Evolutionary conservation across 2,888 invertebrate species (phyloP).

Genomic region (Bellardia pandia): DNA sequence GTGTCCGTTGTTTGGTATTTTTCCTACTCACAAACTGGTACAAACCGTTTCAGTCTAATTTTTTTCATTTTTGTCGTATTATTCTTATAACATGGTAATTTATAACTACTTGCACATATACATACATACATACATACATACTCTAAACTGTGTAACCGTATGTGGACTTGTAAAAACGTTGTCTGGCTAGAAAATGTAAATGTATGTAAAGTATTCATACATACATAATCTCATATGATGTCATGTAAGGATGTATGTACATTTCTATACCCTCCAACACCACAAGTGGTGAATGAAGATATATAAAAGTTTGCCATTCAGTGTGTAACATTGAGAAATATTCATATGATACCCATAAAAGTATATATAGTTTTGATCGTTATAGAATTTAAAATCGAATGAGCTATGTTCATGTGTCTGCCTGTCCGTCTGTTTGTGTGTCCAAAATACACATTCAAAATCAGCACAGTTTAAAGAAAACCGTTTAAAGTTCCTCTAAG

Average conservation of each 20-base stretch:
- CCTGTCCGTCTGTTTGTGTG: too few species aligned
- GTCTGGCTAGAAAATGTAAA: constrained; percentile 12
- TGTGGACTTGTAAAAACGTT: constrained; percentile 45
- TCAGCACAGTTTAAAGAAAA: too few species aligned
- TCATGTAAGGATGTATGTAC: constrained; percentile 11
- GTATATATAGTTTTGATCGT: too few species aligned
- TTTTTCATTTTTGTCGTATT: constrained; percentile 33
- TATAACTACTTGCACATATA: constrained; percentile 40
- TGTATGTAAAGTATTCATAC: not conserved
- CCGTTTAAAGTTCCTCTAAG: too few species aligned
- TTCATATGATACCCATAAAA: too few species aligned
- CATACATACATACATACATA: not conserved
- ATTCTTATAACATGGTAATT: constrained; percentile 55
- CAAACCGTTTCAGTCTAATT: not conserved
- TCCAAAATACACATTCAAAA: too few species aligned
- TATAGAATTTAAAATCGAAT: too few species aligned
- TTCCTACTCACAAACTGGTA: not conserved
- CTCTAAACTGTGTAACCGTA: constrained; percentile 23
- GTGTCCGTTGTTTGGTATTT: constrained; percentile 1
- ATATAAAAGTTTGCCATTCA: too few species aligned
- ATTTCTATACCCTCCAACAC: not conserved
- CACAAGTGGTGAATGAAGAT: too few species aligned
- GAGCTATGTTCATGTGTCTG: too few species aligned
- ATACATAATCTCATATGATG: constrained; percentile 18
- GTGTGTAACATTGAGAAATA: too few species aligned